Percentiles rank a stretch among this genome's conserved stretches.
These are phyloP conservation scores for Speoplatyrhinus poulsoni DNA, from an alignment of 2,113 vertebrate species.

Conservation along the genomic window DNA sequence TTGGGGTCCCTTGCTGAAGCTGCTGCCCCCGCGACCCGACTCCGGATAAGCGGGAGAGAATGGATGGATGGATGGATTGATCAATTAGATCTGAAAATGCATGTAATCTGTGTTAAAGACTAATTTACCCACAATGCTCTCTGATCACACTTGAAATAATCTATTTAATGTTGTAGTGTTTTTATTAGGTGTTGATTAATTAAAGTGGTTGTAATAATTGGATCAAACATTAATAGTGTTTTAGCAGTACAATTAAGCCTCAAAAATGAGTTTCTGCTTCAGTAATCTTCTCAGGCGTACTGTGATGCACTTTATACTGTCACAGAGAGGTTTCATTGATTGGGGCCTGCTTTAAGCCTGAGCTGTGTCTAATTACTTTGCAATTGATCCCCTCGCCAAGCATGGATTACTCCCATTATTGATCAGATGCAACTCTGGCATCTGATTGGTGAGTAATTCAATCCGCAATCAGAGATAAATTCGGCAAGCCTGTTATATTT, in stretches of 20 bases:
- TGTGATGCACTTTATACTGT: slow-evolving; percentile 26
- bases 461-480: slow-evolving; percentile 52
- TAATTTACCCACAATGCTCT: no score
- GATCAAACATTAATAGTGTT: slow-evolving; percentile 36
- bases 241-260: slow-evolving; percentile 50
- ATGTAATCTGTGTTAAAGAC: no score
- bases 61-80: no score
- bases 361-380: slow-evolving; percentile 69
- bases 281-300: slow-evolving; percentile 25
- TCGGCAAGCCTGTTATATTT: slow-evolving; percentile 21
- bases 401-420: slow-evolving; percentile 70
- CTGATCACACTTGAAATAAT: no score
- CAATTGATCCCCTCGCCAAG: slow-evolving; percentile 61
- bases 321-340: slow-evolving; percentile 33
- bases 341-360: slow-evolving; percentile 27
- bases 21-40: no score
- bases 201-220: slow-evolving; percentile 47
- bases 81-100: no score
- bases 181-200: slow-evolving; percentile 61
- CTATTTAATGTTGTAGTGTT: slow-evolving; percentile 57
- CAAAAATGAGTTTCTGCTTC: slow-evolving; percentile 36
- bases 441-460: slow-evolving; percentile 61
- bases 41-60: no score
- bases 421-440: slow-evolving; percentile 62
- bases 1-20: no score